Base-by-base conservation (phyloP, 2,113 vertebrate genomes). In the Oreocharis arfaki region DNA sequence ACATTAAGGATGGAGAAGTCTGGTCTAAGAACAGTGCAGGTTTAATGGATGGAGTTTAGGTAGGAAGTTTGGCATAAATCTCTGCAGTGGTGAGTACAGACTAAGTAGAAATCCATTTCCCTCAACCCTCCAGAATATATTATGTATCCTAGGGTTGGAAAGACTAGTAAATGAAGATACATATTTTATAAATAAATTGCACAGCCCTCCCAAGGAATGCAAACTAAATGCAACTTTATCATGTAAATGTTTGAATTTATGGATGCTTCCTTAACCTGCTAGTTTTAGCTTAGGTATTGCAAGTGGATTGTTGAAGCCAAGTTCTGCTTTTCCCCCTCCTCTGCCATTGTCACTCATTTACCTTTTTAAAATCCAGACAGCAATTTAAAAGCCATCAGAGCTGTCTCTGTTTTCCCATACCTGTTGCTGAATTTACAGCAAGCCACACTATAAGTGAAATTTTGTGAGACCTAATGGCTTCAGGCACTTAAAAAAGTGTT, bases 101-200 rank as follows among this genome's bases (percentile, higher is more conserved):
- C 74, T 88, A 90, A 90, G 80, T 63, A 86, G 50, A 97, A 94
- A 96, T 92, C 79, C 61, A 94, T 93, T 97, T 96, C 77, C 56
- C 84, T 93, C 75, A 92, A 60, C 56, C 50, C 50, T 93, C 52
- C 75, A 91, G 90, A 93, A 96, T 69, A 67, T 44, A 22, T 84
- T 91, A 77, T 39, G 28, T 70, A 69, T 80, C 75, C 47, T 76
- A 37, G 52, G 39, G 35, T n/a, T 93, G 87, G 86, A 84, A 92
- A 92, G 56, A 81, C 30, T 89, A 86, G 69, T 81, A 95, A 91
- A 84, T 79, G 68, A 70, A 83, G 75, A 93, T 69, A 86, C 26
- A 44, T 81, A 89, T 94, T 89, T 94, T 93, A 92, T 83, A 95
- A 84, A 90, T 70, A 90, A 92, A 89, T 92, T 71, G 23, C 32